A percentile compares a stretch with the other conserved stretches of the same genome.
These are phyloP conservation scores for Aphelocoma coerulescens DNA, from an alignment of 2,113 vertebrate genomes.

Conservation along the genomic window DNA sequence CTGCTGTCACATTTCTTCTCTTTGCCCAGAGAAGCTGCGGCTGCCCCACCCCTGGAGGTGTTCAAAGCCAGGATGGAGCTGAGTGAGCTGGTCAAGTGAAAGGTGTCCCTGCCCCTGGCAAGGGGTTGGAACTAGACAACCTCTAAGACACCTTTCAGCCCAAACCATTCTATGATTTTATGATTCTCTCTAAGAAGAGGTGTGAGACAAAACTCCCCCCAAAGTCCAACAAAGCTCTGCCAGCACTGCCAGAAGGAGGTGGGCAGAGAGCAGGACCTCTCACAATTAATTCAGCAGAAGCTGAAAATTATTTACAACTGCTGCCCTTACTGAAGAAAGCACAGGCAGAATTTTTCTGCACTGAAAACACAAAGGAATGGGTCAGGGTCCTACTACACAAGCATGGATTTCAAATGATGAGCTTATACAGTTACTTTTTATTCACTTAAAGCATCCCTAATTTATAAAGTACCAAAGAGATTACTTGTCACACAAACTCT, in stretches of 20 bases:
- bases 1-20: not conserved
- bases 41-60: not conserved
- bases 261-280: not conserved
- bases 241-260: not conserved
- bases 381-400: not conserved
- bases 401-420: not conserved
- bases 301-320: not conserved
- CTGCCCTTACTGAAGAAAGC: not conserved
- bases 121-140: not conserved
- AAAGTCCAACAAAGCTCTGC: not conserved
- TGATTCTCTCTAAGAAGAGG: not conserved
- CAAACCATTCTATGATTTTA: not conserved
- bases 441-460: not conserved
- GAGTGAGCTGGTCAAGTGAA: not conserved
- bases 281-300: not conserved
- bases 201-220: not conserved
- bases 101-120: not conserved
- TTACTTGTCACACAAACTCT: not conserved
- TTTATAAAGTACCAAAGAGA: not conserved
- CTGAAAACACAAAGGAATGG: not conserved
- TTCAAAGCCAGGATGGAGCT: not conserved
- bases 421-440: not conserved
- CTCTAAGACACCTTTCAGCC: not conserved
- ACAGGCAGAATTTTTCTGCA: not conserved
- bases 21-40: not conserved